Base-by-base conservation (phyloP, 1,140 invertebrate genomes). In the Drosophila orena region DNA sequence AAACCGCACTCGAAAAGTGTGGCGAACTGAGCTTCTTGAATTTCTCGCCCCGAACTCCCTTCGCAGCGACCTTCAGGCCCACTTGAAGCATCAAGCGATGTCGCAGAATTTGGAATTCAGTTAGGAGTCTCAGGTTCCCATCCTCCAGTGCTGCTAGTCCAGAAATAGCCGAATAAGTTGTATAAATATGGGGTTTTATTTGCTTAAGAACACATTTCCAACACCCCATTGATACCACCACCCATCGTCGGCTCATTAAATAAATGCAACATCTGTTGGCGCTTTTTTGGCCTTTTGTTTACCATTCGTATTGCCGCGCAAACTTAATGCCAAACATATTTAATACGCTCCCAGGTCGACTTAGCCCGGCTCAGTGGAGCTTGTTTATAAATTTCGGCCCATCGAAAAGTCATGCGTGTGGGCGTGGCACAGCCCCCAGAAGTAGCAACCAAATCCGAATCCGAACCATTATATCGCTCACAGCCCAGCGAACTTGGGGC, bases 221-320 rank as follows among this genome's bases (percentile, higher is more conserved):
- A 46, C 70, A 62, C 17, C 71, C 58, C 17, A 73, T 38, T 12
- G 37, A 12, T 38, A 14, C 60, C 42, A 70, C 5, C 65, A 12
- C 50, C 57, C 64, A 71, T 64, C 50, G 46, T 43, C 68, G 69
- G 76, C 69, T 77, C 66, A 77, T 72, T 79, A 79, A 79, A 81
- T 61, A 81, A 88, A 69, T 88, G 83, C 71, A 79, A 83, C 83
- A 86, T 83, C 75, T 86, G 83, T 89, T 86, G 74, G 50, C 54
- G 65, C 79, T 66, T 75, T 61, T 59, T 46, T 27, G 64, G 56
- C 52, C 47, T 78, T 77, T 80, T 86, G 81, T 86, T 86, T 86
- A 88, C 79, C 77, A 50, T 56, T 55, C 42, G 64, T n/a, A 44
- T 49, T 76, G 62, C 62, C 73, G 56, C 73, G 38, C 49, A 47